Percentiles rank a stretch among this genome's conserved stretches.
phyloP scores from a whole-genome alignment of 2,113 vertebrate genomes.

The Tympanuchus pallidicinctus region DNA sequence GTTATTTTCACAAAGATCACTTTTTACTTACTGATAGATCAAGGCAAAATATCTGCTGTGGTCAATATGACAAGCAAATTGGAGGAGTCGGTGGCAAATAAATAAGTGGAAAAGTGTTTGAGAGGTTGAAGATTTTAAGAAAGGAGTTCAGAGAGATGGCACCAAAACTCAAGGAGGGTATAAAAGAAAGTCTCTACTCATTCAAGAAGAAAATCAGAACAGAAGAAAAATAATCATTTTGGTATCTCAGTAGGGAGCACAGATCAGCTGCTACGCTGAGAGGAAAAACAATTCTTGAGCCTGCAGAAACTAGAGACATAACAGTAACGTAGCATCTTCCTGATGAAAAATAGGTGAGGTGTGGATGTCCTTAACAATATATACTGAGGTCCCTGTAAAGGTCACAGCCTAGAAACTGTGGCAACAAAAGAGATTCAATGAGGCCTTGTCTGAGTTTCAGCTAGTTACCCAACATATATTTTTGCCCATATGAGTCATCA shows the following conservation, averaged over 20 bases:
- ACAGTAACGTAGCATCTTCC: neutral
- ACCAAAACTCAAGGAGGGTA: neutral
- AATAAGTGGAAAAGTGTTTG: neutral
- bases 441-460: neutral
- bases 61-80: neutral
- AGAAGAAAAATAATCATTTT: neutral
- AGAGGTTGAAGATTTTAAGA: neutral
- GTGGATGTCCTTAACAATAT: neutral
- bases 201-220: neutral
- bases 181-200: neutral
- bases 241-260: neutral
- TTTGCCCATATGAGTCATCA: neutral
- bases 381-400: neutral
- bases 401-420: neutral
- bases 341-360: neutral
- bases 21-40: neutral
- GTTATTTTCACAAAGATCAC: neutral
- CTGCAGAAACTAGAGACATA: slow-evolving; percentile 18
- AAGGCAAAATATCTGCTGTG: neutral
- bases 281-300: slow-evolving; percentile 10
- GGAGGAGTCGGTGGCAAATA: neutral
- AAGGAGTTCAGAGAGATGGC: neutral
- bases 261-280: neutral
- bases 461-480: neutral
- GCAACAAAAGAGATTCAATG: neutral